phyloP scores from a whole-genome alignment of 2,888 invertebrate species.

The Meliscaeva auricollis region DNA sequence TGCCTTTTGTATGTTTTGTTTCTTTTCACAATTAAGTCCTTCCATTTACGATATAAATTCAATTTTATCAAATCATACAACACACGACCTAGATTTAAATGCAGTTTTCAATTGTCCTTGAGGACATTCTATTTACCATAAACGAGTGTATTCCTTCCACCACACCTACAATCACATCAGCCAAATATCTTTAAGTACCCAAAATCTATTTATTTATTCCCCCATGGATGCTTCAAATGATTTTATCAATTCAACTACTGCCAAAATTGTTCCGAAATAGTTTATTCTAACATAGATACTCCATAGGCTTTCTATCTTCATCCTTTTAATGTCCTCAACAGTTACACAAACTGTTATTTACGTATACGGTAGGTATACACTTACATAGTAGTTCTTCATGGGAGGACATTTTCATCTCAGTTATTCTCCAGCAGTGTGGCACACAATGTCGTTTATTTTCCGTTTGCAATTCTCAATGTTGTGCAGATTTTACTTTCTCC shows the following conservation, averaged over 20 bases:
- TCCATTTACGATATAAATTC: not conserved
- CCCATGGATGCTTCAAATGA: conserved; percentile 14
- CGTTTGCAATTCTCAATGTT: conserved; percentile 39
- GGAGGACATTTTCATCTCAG: conserved; percentile 50
- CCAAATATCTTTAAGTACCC: conserved; percentile 2
- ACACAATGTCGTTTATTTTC: conserved; percentile 32
- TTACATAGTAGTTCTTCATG: conserved; percentile 4
- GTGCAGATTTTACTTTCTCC: conserved; percentile 47
- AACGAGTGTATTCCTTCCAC: too few relatives aligned
- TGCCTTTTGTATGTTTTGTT: too few relatives aligned
- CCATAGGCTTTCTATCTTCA: conserved; percentile 29
- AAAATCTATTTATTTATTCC: conserved; percentile 8
- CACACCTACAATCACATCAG: conserved; percentile 19
- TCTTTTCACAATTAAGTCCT: not conserved
- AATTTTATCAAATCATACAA: not conserved
- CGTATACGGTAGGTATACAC: not conserved
- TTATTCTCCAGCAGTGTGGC: too few relatives aligned
- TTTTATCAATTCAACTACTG: conserved; percentile 46
- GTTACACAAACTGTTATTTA: not conserved
- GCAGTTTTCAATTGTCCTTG: not conserved
- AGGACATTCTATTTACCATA: not conserved
- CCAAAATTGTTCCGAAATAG: conserved; percentile 45
- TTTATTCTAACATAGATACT: conserved; percentile 6
- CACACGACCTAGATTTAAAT: not conserved
- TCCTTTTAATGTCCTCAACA: conserved; percentile 16